Base-by-base conservation (phyloP, 2,113 vertebrate genomes). In the Oryzias melastigma region DNA sequence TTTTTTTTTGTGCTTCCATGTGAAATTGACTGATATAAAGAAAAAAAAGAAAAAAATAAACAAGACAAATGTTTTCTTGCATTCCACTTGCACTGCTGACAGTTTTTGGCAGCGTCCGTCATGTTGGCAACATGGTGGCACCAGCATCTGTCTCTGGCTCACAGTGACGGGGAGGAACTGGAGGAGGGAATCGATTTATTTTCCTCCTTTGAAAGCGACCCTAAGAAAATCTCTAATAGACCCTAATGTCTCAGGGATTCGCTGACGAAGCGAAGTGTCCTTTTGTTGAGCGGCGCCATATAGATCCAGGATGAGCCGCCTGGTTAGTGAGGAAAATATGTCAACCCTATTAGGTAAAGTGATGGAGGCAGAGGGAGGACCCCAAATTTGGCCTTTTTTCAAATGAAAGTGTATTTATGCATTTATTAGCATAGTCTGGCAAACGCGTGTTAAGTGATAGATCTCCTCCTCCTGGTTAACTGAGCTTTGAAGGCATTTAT, bases 121-220 rank as follows among this genome's bases (percentile, higher is more conserved):
- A 62, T 65, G 81, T 58, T 74, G 82, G 82, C 82, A 80, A 60
- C 76, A 62, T 54, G 70, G 81, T 71, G 71, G 66, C 67, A 62
- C 59, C 65, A 63, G 75, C 84, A 87, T 84, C 83, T 84, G 85
- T 78, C 73, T 83, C 77, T 76, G 71, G 69, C 66, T 82, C 65
- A 22, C 54, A 46, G 63, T 65, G 69, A 51, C 64, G 49, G 72
- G 58, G 65, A 75, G 73, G 75, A 57, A 62, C 55, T 15, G 24
- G 49, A 71, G 63, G 62, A 80, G 54, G 62, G 58, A 60, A 27
- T 53, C 40, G 70, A 65, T 75, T 79, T 65, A 67, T 61, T 55
- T 60, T 47, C 16, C 71, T 62, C 68, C 48, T 74, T 69, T 58
- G 47, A 60, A 25, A 69, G 54, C 55, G 71, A 64, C 46, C 29